These are phyloP conservation scores for Natator depressus DNA, from an alignment of 2,113 vertebrate genomes.

Conservation along the genomic window DNA sequence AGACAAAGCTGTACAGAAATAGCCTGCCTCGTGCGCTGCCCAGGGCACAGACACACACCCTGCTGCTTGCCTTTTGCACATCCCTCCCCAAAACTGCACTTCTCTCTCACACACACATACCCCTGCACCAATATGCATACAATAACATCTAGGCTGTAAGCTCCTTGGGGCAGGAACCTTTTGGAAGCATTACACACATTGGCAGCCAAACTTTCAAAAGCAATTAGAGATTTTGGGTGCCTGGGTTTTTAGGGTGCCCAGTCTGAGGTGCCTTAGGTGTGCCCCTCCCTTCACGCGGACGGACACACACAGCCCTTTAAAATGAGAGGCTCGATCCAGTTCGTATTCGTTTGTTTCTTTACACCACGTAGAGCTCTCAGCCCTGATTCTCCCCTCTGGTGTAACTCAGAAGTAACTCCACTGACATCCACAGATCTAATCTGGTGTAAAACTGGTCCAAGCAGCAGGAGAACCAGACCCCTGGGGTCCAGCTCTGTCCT, in stretches of 20 bases:
- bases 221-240: background rate
- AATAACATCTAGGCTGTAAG: background rate
- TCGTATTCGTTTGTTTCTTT: background rate
- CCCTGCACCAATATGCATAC: background rate
- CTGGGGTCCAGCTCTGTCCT: background rate
- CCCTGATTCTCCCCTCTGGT: background rate
- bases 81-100: slow-evolving; percentile 39
- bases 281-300: background rate
- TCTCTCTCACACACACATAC: background rate
- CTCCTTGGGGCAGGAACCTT: background rate
- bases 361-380: background rate
- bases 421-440: background rate
- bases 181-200: background rate
- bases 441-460: background rate
- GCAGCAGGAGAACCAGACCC: background rate
- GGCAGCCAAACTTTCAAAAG: background rate
- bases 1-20: slow-evolving; percentile 15
- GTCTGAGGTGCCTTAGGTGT: background rate
- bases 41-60: background rate
- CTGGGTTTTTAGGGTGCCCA: background rate
- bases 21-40: background rate
- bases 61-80: slow-evolving; percentile 19
- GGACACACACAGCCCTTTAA: background rate
- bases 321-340: background rate
- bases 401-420: background rate